phyloP scores from a whole-genome alignment of 2,113 vertebrate species.

The Sisor rabdophorus region DNA sequence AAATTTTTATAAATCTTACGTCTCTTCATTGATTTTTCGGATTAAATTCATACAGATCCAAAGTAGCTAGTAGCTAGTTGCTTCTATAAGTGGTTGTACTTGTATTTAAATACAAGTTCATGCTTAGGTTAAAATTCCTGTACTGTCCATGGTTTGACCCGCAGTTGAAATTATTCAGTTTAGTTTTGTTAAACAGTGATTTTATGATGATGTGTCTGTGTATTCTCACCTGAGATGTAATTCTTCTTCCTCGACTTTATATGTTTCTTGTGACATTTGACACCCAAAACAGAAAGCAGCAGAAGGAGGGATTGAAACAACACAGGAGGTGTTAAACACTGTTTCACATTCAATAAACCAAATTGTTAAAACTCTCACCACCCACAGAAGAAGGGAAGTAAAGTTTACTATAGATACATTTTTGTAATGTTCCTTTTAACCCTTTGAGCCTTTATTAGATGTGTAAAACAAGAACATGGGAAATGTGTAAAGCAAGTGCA shows the following conservation, averaged over 20 bases:
- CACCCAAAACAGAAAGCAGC: slow-evolving; percentile 16
- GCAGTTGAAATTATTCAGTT: too few relatives aligned
- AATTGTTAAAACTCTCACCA: neutral
- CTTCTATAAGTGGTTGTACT: too few relatives aligned
- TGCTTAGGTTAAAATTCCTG: too few relatives aligned
- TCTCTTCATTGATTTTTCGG: too few relatives aligned
- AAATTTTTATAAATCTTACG: too few relatives aligned
- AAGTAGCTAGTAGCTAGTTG: too few relatives aligned
- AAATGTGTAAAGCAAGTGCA: neutral
- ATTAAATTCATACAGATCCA: too few relatives aligned
- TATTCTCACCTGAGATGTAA: slow-evolving; percentile 11
- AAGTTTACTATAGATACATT: neutral
- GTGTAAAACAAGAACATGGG: neutral
- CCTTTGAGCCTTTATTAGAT: slow-evolving; percentile 2
- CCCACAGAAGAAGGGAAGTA: too few relatives aligned
- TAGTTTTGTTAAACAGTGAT: too few relatives aligned
- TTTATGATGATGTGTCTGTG: too few relatives aligned
- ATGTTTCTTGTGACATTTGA: slow-evolving; percentile 21
- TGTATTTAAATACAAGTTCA: too few relatives aligned
- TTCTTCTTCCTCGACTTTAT: neutral
- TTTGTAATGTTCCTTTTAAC: neutral
- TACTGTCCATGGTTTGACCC: too few relatives aligned
- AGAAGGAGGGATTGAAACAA: neutral
- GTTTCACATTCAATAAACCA: neutral
- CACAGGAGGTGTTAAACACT: slow-evolving; percentile 4